Base-by-base conservation (phyloP, 2,888 invertebrate genomes). In the Dryocosmus kuriphilus region DNA sequence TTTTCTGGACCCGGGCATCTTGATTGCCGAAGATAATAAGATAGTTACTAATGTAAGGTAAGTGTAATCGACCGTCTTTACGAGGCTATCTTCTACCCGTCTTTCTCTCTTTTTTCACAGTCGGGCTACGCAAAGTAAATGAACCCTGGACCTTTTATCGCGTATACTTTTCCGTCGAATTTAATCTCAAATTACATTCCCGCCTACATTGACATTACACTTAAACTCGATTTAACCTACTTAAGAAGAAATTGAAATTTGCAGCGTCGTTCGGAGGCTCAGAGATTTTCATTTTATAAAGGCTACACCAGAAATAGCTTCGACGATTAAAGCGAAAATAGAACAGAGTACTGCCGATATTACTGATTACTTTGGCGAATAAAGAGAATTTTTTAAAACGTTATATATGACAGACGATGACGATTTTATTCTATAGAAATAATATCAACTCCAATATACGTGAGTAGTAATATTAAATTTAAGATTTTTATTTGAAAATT, bases 101-200 rank as follows among this genome's bases (percentile, higher is more conserved):
- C 30, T 30, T 27, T 30, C 14, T 65, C 22, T 14, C 46, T 27
- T 46, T 46, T 46, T 7, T 3, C 51, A 67, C 67, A n/a, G 11
- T 30, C 41, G 16, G 41, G 3, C 27, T 30, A 71, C 24, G 27
- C 8, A 67, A 67, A 71, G 71, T 51, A 71, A 71, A 71, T 71
- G 32, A 46, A 51, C 27, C 67, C 63, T 11, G 51, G 46, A 71
- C 71, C 46, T 71, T 51, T 51, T 71, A 71, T 51, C 71, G 46
- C 19, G 46, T 30, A 51, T 71, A n/a, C 51, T 71, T 71, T 71
- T 71, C 71, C 46, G 30, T 51, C 51, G 71, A 51, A 51, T 51
- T 51, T 71, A 71, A 71, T 71, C 46, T 71, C n/a, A 71, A 71
- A 71, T 71, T 71, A 71, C 71, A 71, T 71, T 71, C n/a, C 51